A percentile compares a stretch with the other conserved stretches of the same genome.
phyloP scores from a whole-genome alignment of 2,888 invertebrate species.

The Omphaloscelis lunosa region DNA sequence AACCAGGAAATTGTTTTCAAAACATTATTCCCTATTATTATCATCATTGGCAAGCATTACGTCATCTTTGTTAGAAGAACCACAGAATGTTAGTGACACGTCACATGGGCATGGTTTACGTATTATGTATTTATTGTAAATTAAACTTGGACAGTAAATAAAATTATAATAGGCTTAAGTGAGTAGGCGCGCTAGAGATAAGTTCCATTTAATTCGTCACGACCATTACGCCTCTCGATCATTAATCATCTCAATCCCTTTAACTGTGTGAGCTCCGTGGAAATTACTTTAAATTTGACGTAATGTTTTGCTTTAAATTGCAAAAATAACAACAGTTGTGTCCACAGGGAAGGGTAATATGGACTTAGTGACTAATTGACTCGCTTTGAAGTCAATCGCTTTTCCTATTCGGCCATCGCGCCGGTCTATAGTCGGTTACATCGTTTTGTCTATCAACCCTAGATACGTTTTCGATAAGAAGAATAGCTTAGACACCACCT shows the following conservation, averaged over 20 bases:
- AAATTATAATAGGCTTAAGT: slow-evolving; percentile 32
- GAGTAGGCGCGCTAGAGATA: slow-evolving; percentile 30
- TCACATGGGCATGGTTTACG: slow-evolving; percentile 35
- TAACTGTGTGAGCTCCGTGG: slow-evolving; percentile 43
- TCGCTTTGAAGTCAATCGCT: slow-evolving; percentile 23
- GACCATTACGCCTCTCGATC: slow-evolving; percentile 56
- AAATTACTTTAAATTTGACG: slow-evolving; percentile 33
- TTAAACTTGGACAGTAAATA: slow-evolving; percentile 37
- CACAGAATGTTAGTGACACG: slow-evolving; percentile 39
- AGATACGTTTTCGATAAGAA: neutral
- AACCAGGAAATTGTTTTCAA: slow-evolving; percentile 76
- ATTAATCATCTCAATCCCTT: slow-evolving; percentile 66
- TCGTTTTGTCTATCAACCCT: neutral
- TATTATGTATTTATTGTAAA: slow-evolving; percentile 40
- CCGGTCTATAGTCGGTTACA: neutral
- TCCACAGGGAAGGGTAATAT: slow-evolving; percentile 28
- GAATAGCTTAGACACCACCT: neutral
- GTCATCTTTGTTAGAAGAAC: slow-evolving; percentile 63
- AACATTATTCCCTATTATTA: slow-evolving; percentile 73
- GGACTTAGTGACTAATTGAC: slow-evolving; percentile 37
- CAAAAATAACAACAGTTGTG: slow-evolving; percentile 24
- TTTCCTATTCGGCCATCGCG: slow-evolving; percentile 9
- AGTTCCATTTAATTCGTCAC: slow-evolving; percentile 62
- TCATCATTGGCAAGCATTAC: slow-evolving; percentile 64
- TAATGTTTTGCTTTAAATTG: slow-evolving; percentile 34